phyloP scores from a whole-genome alignment of 1,140 invertebrate species.

The Phymorhynchus buccinoides region DNA sequence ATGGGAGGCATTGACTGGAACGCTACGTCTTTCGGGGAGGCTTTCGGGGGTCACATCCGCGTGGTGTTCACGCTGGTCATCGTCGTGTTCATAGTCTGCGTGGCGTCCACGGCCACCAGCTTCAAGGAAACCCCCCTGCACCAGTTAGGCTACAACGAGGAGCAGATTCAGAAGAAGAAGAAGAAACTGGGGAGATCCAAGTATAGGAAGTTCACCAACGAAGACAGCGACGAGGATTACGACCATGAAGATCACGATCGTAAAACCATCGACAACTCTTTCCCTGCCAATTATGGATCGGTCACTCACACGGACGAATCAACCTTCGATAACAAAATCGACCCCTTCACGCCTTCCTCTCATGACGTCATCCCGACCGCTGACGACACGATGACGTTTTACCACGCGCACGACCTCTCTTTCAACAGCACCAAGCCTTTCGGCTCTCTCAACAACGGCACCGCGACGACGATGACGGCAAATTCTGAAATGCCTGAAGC shows the following conservation, averaged over 20 bases:
- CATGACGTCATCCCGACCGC: neutral
- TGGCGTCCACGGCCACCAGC: slow-evolving; percentile 63
- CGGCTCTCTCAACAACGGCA: neutral
- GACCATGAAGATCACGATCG: slow-evolving; percentile 43
- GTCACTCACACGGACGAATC: slow-evolving; percentile 1
- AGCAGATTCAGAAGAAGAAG: slow-evolving; percentile 59
- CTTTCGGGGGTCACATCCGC: slow-evolving; percentile 85
- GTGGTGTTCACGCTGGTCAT: slow-evolving; percentile 78
- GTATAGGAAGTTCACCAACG: slow-evolving; percentile 69
- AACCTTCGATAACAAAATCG: neutral
- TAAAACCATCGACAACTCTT: slow-evolving; percentile 24
- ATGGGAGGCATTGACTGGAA: slow-evolving; percentile 93
- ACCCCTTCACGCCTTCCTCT: neutral
- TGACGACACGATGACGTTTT: slow-evolving; percentile 5
- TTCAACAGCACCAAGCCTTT: neutral
- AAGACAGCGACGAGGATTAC: slow-evolving; percentile 49
- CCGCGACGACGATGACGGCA: neutral
- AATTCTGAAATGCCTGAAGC: slow-evolving; percentile 1
- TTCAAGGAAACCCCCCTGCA: slow-evolving; percentile 68
- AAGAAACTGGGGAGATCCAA: slow-evolving; percentile 70
- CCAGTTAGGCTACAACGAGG: slow-evolving; percentile 51
- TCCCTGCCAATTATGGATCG: slow-evolving; percentile 36
- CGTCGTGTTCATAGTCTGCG: slow-evolving; percentile 60
- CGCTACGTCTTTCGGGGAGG: slow-evolving; percentile 81
- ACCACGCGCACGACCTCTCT: slow-evolving; percentile 4